Base-by-base conservation (phyloP, 2,113 vertebrate genomes). In the Boulengeromyrus knoepffleri region DNA sequence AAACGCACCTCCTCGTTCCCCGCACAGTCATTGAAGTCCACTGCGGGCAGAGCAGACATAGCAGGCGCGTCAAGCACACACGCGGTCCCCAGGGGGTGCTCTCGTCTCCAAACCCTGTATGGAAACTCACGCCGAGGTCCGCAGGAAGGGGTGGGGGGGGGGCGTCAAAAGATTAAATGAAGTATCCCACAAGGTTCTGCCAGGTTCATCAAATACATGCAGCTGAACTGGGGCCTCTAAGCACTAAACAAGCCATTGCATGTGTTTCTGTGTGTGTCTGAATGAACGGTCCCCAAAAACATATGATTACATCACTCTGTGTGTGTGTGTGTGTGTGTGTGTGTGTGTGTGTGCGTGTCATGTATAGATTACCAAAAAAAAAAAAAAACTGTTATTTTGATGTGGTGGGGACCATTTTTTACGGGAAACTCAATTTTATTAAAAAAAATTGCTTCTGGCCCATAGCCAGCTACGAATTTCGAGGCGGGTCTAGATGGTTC, bases 11-110 rank as follows among this genome's bases (percentile, higher is more conserved):
- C 95, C 87, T 96, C 91, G 50, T 99, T 99, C 19, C 97, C 98
- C n/a, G 95, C 94, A 92, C 98, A 99, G 95, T 99, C 98, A 36
- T 97, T 97, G 91, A 99, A 99, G 93, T 95, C 94, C 93, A 99
- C 98, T 99, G 94, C 3, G 88, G 83, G 49, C 77, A 89, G 56
- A 91, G 89, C 70, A 74, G 3, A 8, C 52, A 70, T 13, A 87
- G 5, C 31, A 50, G 19, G 21, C 9, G 15, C 8, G 47, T 87
- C 47, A 89, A 74, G 50, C 21, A 90, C 21, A 87, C 53, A 42
- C n/a, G 70, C 42, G 39, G 39, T 49, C 15, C 46, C 89, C 21
- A 83, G 36, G 36, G 15, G 36, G 15, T 0, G 13, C 36, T 17
- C n/a, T 21, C 9, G 4, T 39, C 27, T 31, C 66, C 49, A 74